These are phyloP conservation scores for Paedocypris micromegethes DNA, from an alignment of 2,797 vertebrate species.

Conservation along the genomic window DNA sequence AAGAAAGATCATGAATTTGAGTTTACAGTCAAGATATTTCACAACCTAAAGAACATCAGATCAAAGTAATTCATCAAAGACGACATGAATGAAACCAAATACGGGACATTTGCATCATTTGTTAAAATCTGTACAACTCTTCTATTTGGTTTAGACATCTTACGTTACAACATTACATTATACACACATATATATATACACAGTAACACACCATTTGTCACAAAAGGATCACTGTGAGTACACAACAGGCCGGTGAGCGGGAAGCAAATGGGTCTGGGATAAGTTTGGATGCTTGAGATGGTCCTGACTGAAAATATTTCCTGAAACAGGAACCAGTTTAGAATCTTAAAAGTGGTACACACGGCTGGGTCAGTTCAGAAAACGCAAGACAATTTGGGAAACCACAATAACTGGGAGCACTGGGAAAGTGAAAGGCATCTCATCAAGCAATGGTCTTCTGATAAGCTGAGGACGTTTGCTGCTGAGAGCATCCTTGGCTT, in stretches of 20 bases:
- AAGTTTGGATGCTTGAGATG: slow-evolving; percentile 41
- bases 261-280: slow-evolving; percentile 10
- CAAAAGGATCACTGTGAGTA: slow-evolving; percentile 66
- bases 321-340: slow-evolving; percentile 46
- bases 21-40: slow-evolving; percentile 22
- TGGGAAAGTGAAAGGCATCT: slow-evolving; percentile 10
- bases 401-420: slow-evolving; percentile 33
- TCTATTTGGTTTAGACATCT: slow-evolving; percentile 64
- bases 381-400: slow-evolving; percentile 40
- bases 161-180: slow-evolving; percentile 63
- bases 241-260: slow-evolving; percentile 57
- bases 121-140: slow-evolving; percentile 60
- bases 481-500: slow-evolving; percentile 48
- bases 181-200: slow-evolving; percentile 48
- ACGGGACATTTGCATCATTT: slow-evolving; percentile 51
- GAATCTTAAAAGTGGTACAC: slow-evolving; percentile 63
- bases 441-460: slow-evolving; percentile 7
- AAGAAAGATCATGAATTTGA: slow-evolving; percentile 27
- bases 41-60: slow-evolving; percentile 22
- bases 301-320: slow-evolving; percentile 58
- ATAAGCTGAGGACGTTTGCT: slow-evolving; percentile 50
- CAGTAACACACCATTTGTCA: slow-evolving; percentile 68
- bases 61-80: slow-evolving; percentile 41
- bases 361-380: slow-evolving; percentile 36
- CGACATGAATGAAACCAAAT: slow-evolving; percentile 47